Evolutionary conservation across 2,113 vertebrate genomes (phyloP).

Genomic region (Myocastor coypus): DNA sequence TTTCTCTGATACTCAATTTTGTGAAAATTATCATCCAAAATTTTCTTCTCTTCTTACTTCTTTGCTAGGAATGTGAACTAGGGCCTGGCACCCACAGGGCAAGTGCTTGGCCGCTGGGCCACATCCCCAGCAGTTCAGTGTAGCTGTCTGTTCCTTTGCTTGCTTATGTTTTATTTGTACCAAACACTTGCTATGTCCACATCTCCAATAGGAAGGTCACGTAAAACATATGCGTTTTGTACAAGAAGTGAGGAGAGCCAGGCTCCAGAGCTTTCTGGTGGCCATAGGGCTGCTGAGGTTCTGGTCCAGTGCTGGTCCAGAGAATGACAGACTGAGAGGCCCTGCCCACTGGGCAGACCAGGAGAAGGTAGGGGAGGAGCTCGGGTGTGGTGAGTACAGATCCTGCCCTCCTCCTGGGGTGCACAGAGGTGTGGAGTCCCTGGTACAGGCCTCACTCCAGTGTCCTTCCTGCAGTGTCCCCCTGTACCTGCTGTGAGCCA

Average conservation of each 20-base stretch:
- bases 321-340: background rate
- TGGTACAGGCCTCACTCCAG: background rate
- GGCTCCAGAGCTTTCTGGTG: background rate
- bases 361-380: background rate
- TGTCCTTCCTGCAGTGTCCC: slow-evolving; percentile 34
- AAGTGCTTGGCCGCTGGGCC: too few species aligned
- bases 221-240: background rate
- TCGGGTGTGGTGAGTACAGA: background rate
- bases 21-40: background rate
- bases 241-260: background rate
- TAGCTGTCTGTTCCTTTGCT: background rate
- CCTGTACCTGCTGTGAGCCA: background rate
- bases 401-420: background rate
- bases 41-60: background rate
- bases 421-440: background rate
- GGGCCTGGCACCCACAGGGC: background rate
- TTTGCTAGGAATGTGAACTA: background rate
- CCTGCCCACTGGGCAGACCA: background rate
- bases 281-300: background rate
- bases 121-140: background rate
- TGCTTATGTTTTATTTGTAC: background rate
- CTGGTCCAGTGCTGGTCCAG: background rate
- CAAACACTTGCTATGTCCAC: background rate
- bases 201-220: background rate
- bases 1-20: background rate